Percentiles rank a stretch among this genome's conserved stretches.
Evolutionary conservation across 1,140 invertebrate genomes (phyloP).

Genomic region (Pogonomyrmex californicus): DNA sequence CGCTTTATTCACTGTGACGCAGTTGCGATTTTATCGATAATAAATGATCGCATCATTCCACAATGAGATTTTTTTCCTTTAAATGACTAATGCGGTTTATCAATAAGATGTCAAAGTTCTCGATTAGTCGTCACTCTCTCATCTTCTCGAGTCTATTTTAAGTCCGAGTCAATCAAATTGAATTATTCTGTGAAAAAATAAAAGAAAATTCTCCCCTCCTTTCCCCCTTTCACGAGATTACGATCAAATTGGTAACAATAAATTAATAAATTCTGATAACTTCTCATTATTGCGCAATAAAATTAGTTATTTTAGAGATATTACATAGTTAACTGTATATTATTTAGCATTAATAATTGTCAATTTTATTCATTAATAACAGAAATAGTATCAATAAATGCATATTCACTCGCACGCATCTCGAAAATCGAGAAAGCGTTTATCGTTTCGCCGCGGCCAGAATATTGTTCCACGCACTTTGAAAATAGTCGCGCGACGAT

Average conservation of each 20-base stretch:
- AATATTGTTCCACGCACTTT: background rate
- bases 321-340: background rate
- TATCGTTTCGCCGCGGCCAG: no score
- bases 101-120: background rate
- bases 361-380: slow-evolving; percentile 9
- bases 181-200: background rate
- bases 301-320: background rate
- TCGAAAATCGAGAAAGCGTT: background rate
- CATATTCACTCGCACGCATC: background rate
- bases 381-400: background rate
- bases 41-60: background rate
- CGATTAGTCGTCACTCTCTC: background rate
- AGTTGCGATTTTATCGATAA: slow-evolving; percentile 4
- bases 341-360: slow-evolving; percentile 21
- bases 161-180: background rate
- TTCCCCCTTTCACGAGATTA: background rate
- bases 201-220: background rate
- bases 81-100: background rate
- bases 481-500: background rate
- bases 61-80: background rate
- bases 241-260: background rate
- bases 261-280: slow-evolving; percentile 9
- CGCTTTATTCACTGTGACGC: no score
- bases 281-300: background rate
- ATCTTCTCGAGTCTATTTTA: background rate